Evolutionary conservation across 1,140 invertebrate species (phyloP).

Genomic region (Oscheius sp.): DNA sequence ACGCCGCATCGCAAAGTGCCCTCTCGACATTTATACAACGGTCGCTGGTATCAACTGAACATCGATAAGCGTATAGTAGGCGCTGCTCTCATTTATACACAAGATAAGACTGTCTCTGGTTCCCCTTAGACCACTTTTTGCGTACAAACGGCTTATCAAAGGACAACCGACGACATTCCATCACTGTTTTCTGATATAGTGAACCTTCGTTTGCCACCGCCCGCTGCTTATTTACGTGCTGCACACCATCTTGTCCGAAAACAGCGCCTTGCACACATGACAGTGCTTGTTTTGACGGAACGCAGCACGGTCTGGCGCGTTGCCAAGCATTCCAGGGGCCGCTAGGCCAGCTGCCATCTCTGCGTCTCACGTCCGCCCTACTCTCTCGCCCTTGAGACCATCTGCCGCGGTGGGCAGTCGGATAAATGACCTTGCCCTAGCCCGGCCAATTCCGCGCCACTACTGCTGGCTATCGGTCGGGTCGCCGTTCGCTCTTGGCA

Average conservation of each 20-base stretch:
- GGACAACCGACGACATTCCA: too few relatives aligned
- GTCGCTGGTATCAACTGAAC: too few relatives aligned
- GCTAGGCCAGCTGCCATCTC: not conserved
- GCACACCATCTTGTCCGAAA: not conserved
- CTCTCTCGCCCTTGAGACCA: conserved; percentile 3
- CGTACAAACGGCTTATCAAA: too few relatives aligned
- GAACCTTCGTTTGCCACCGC: too few relatives aligned
- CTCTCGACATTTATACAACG: too few relatives aligned
- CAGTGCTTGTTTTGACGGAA: conserved; percentile 7
- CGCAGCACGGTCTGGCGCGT: not conserved
- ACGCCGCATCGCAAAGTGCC: too few relatives aligned
- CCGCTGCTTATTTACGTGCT: not conserved
- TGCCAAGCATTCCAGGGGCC: conserved; percentile 9
- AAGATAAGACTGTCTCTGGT: too few relatives aligned
- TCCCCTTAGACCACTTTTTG: too few relatives aligned
- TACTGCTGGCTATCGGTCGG: not conserved
- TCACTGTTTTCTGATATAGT: too few relatives aligned
- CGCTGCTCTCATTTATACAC: too few relatives aligned
- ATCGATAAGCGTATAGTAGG: too few relatives aligned
- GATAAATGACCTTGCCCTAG: conserved; percentile 5
- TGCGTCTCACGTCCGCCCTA: not conserved
- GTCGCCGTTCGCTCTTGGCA: not conserved
- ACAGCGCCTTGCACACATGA: conserved; percentile 10
- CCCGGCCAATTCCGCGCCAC: not conserved
- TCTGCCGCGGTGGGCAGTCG: not conserved